Percentiles rank a stretch among this genome's conserved stretches.
Evolutionary conservation across 2,113 vertebrate genomes (phyloP).

Genomic region (Lepisosteus oculatus): DNA sequence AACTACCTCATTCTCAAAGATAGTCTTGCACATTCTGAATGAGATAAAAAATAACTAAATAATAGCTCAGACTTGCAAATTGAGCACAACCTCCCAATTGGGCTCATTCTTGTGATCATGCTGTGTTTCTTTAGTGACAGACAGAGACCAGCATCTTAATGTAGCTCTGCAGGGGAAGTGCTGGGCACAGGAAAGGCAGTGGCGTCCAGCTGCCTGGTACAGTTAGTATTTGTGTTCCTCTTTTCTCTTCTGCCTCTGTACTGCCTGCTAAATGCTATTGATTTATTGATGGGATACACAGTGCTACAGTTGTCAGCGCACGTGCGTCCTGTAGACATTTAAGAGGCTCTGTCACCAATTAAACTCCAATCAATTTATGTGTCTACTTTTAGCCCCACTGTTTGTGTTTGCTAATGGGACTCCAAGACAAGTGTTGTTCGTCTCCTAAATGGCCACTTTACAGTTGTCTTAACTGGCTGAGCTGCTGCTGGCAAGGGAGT

Average conservation of each 20-base stretch:
- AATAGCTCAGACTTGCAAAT: too few relatives aligned
- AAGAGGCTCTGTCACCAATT: constrained; percentile 31
- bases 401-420: constrained; percentile 16
- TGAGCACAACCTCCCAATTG: too few relatives aligned
- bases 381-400: constrained; percentile 9
- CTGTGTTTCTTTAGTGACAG: too few relatives aligned
- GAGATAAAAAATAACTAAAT: too few relatives aligned
- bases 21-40: too few relatives aligned
- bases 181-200: background rate
- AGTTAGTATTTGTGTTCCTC: background rate
- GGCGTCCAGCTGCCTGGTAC: background rate
- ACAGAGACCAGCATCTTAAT: background rate
- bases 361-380: constrained; percentile 28
- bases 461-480: constrained; percentile 6
- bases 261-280: constrained; percentile 22
- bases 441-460: background rate
- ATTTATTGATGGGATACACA: constrained; percentile 19
- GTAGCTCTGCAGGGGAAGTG: background rate
- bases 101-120: too few relatives aligned
- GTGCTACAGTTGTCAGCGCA: constrained; percentile 10
- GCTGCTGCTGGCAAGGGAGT: too few relatives aligned
- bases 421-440: background rate
- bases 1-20: too few relatives aligned
- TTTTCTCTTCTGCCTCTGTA: background rate
- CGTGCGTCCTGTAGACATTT: constrained; percentile 26